These are phyloP conservation scores for Rhynchotus rufescens DNA, from an alignment of 2,797 vertebrate genomes.

Conservation along the genomic window DNA sequence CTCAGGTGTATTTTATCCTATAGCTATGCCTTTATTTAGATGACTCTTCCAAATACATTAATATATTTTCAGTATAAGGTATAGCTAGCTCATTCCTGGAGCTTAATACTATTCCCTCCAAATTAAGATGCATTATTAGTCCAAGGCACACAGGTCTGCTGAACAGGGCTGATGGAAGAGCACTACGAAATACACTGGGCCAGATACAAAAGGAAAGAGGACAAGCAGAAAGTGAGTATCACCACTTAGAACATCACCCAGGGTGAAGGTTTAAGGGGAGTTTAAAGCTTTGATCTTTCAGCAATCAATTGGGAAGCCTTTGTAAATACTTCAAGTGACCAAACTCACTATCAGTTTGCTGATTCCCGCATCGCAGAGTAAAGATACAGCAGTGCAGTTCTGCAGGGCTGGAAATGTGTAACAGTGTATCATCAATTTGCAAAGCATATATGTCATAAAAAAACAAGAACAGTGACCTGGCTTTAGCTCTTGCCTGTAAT, in stretches of 20 bases:
- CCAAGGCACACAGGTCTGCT: neutral
- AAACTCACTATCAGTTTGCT: neutral
- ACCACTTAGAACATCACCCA: neutral
- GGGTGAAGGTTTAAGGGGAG: conserved; percentile 5
- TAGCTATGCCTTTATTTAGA: neutral
- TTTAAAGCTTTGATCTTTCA: conserved; percentile 16
- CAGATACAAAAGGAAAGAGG: neutral
- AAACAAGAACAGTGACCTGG: conserved; percentile 78
- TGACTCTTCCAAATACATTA: neutral
- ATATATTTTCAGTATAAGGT: neutral
- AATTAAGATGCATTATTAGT: neutral
- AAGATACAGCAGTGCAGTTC: neutral
- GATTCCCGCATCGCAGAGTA: neutral
- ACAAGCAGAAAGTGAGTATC: neutral
- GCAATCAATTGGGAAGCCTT: conserved; percentile 1
- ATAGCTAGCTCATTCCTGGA: neutral
- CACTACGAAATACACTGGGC: neutral
- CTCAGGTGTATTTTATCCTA: neutral
- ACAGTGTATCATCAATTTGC: neutral
- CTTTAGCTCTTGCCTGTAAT: conserved; percentile 84
- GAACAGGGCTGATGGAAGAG: neutral
- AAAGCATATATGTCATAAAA: neutral
- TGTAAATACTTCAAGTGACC: conserved; percentile 5
- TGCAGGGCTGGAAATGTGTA: neutral
- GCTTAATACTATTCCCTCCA: neutral